A percentile compares a stretch with the other conserved stretches of the same genome.
phyloP scores from a whole-genome alignment of 2,113 vertebrate genomes.

The Balaenoptera acutorostrata region DNA sequence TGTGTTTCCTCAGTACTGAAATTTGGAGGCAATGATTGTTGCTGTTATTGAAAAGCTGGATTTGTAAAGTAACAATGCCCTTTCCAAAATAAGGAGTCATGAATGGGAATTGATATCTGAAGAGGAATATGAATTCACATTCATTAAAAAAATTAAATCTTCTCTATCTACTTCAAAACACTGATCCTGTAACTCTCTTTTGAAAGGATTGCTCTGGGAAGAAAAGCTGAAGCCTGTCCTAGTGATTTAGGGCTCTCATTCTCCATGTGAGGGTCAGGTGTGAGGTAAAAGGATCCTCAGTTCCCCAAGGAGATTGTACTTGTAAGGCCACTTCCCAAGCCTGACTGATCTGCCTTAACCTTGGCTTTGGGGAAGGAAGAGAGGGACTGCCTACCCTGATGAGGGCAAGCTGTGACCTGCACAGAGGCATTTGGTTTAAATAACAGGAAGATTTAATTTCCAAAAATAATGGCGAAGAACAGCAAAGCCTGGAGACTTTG shows the following conservation, averaged over 20 bases:
- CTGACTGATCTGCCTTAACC: neutral
- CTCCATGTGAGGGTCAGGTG: neutral
- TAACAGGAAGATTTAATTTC: conserved; percentile 58
- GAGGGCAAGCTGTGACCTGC: neutral
- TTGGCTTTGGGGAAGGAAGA: neutral
- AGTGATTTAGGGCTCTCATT: neutral
- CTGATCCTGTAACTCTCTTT: neutral
- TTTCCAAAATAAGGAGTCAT: neutral
- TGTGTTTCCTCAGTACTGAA: neutral
- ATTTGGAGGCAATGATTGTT: neutral
- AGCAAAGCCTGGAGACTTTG: conserved; percentile 27
- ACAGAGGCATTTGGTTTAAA: conserved; percentile 18
- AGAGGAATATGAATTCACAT: neutral
- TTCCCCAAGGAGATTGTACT: neutral
- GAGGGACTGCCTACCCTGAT: neutral
- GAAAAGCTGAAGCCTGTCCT: neutral
- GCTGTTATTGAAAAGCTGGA: neutral
- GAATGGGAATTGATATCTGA: neutral
- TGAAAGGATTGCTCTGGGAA: neutral
- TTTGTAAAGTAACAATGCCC: neutral
- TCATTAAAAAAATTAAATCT: neutral
- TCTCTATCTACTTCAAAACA: neutral
- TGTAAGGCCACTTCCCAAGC: neutral
- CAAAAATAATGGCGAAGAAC: conserved; percentile 52
- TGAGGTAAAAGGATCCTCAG: neutral